Percentiles rank a stretch among this genome's conserved stretches.
Conservation (phyloP, 2,797 vertebrate species). For the Hemibagrus guttatus region DNA sequence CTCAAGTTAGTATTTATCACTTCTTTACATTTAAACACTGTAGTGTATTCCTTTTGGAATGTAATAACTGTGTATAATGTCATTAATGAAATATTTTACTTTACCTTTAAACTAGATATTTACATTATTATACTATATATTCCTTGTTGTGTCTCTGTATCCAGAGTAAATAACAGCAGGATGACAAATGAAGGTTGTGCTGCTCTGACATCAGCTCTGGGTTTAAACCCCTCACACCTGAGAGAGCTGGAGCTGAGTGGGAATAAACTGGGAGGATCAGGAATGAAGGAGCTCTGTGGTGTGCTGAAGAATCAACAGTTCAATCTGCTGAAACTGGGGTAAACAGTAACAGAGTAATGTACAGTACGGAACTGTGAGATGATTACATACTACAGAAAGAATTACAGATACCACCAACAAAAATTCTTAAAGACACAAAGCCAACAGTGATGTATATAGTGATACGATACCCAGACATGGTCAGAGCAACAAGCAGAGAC, state of each 20-base stretch:
- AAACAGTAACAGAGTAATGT: too few species aligned
- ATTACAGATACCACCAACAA: too few species aligned
- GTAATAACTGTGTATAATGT: background rate
- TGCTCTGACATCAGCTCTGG: slow-evolving; percentile 5
- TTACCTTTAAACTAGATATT: background rate
- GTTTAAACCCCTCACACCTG: slow-evolving; percentile 25
- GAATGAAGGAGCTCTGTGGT: background rate
- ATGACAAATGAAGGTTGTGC: background rate
- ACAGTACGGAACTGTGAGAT: too few species aligned
- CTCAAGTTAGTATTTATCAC: background rate
- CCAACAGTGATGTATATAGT: too few species aligned
- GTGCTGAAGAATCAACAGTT: slow-evolving; percentile 1
- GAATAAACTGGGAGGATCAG: background rate
- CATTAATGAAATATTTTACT: background rate
- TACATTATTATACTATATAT: too few species aligned
- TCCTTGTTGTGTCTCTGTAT: background rate
- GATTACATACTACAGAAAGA: too few species aligned
- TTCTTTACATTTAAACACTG: background rate
- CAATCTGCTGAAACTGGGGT: background rate
- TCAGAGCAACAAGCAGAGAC: too few species aligned
- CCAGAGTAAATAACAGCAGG: background rate
- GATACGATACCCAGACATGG: too few species aligned
- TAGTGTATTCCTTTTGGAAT: background rate
- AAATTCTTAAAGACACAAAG: too few species aligned
- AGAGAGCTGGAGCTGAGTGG: slow-evolving; percentile 21